These are phyloP conservation scores for Amphiprion percula DNA, from an alignment of 2,113 vertebrate genomes.

Conservation along the genomic window DNA sequence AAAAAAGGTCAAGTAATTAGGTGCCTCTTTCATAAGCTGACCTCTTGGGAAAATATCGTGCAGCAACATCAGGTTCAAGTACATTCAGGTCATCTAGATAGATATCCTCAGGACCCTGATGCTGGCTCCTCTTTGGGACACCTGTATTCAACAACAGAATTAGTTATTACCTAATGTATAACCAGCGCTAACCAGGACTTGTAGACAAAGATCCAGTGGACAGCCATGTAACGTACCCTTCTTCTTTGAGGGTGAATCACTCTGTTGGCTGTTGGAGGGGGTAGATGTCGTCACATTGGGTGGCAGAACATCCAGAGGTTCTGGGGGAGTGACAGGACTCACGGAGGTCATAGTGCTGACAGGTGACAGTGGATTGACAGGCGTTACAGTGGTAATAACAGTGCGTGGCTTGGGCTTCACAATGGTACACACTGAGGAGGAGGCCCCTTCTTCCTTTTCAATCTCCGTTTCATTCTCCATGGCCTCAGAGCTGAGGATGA, in stretches of 20 bases:
- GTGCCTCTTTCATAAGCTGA: slow-evolving; percentile 39
- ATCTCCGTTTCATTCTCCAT: slow-evolving; percentile 83
- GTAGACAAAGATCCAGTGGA: no score
- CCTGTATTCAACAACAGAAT: slow-evolving; percentile 80
- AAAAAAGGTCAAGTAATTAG: slow-evolving; percentile 31
- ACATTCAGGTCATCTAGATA: slow-evolving; percentile 96
- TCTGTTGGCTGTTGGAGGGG: slow-evolving; percentile 78
- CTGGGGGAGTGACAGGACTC: slow-evolving; percentile 56
- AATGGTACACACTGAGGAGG: slow-evolving; percentile 83
- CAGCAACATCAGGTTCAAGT: slow-evolving; percentile 96
- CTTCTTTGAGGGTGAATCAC: slow-evolving; percentile 95
- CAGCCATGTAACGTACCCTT: slow-evolving; percentile 85
- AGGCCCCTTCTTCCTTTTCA: slow-evolving; percentile 69
- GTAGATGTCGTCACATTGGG: slow-evolving; percentile 76
- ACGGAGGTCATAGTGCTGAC: slow-evolving; percentile 23
- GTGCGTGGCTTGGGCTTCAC: slow-evolving; percentile 93
- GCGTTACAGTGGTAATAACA: slow-evolving; percentile 65
- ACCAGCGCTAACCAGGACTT: neutral
- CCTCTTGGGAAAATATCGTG: slow-evolving; percentile 98
- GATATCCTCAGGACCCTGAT: slow-evolving; percentile 97
- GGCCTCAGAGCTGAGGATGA: slow-evolving; percentile 92
- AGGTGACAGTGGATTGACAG: slow-evolving; percentile 41
- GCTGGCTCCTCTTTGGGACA: slow-evolving; percentile 95
- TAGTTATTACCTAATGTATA: neutral
- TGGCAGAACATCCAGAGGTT: slow-evolving; percentile 64